These are phyloP conservation scores for Neomonachus schauinslandi DNA, from an alignment of 2,113 vertebrate genomes.

Conservation along the genomic window DNA sequence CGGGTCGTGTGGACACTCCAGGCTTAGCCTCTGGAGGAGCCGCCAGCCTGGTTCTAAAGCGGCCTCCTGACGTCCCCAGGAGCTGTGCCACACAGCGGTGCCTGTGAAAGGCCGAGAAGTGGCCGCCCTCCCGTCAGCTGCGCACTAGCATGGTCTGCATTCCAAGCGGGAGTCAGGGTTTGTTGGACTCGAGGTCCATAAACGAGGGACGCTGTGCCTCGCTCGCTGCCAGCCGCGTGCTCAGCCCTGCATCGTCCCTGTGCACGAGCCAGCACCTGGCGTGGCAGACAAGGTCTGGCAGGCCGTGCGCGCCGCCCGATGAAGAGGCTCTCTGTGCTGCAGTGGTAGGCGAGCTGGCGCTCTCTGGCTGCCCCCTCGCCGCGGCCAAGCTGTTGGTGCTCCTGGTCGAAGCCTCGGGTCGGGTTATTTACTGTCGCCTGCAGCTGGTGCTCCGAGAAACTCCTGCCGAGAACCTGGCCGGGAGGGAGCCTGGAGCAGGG, in stretches of 20 bases:
- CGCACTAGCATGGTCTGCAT: neutral
- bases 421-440: neutral
- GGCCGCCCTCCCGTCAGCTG: neutral
- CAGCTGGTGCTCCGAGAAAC: neutral
- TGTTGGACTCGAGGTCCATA: conserved; percentile 39
- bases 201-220: neutral
- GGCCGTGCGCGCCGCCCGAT: rapidly evolving
- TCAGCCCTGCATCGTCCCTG: rapidly evolving
- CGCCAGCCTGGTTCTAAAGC: neutral
- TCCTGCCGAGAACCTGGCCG: neutral
- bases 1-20: neutral
- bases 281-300: neutral
- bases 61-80: neutral
- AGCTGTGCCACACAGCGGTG: neutral
- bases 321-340: neutral
- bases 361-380: rapidly evolving
- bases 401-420: neutral
- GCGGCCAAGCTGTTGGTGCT: neutral
- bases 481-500: neutral
- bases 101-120: neutral
- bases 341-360: neutral
- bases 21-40: neutral
- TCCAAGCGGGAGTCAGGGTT: conserved; percentile 15
- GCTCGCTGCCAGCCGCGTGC: neutral
- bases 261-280: conserved; percentile 49